Conservation (phyloP, 2,113 vertebrate genomes). For the Physeter macrocephalus region DNA sequence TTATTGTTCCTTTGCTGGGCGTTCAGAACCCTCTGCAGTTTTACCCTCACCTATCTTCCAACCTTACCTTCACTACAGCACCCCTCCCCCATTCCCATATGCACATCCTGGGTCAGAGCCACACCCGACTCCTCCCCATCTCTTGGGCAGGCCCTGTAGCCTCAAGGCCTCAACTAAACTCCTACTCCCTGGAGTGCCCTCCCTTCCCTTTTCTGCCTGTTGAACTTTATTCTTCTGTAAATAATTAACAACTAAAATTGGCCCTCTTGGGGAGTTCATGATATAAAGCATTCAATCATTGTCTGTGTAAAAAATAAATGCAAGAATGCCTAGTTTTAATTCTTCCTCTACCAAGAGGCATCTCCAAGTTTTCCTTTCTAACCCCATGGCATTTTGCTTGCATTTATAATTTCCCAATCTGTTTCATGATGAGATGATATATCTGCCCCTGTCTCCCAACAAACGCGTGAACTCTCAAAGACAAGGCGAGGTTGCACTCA, state of each 20-base stretch:
- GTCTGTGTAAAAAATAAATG: not conserved
- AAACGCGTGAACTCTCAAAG: not conserved
- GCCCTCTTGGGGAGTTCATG: not conserved
- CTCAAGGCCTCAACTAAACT: not conserved
- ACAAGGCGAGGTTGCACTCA: not conserved
- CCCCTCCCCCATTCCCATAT: rapidly evolving
- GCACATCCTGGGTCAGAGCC: not conserved
- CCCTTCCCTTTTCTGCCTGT: not conserved
- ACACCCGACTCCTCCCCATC: not conserved
- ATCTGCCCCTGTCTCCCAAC: not conserved
- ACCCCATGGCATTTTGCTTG: not conserved
- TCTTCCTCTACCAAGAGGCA: not conserved
- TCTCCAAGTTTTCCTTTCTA: conserved; percentile 7
- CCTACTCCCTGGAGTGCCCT: not conserved
- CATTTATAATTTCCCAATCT: not conserved
- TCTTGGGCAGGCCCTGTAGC: not conserved
- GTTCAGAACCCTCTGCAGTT: not conserved
- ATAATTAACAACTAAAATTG: conserved; percentile 26
- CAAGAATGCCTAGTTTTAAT: not conserved
- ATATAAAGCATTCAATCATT: not conserved
- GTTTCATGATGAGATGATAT: not conserved
- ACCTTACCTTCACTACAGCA: not conserved
- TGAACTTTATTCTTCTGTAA: conserved; percentile 46
- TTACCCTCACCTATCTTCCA: not conserved
- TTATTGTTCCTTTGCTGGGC: not conserved